Conservation (phyloP, 2,888 invertebrate genomes). For the Spilosoma lubricipeda region DNA sequence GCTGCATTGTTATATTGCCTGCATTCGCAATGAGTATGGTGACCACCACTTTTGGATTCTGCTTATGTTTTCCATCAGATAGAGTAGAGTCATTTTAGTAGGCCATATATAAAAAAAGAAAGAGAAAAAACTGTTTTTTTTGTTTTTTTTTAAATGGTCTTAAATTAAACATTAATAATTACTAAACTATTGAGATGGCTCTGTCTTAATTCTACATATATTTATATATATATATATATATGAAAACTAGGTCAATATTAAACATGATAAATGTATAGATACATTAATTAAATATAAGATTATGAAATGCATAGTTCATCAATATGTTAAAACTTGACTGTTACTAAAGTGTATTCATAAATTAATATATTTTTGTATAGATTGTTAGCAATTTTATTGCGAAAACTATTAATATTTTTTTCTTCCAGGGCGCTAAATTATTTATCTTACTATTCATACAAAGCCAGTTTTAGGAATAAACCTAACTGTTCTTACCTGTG, state of each 20-base stretch:
- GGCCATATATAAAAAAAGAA: too few species aligned
- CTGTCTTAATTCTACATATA: not conserved
- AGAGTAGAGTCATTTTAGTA: too few species aligned
- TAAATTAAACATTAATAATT: too few species aligned
- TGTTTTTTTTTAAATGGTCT: too few species aligned
- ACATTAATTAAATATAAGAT: not conserved
- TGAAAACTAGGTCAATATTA: not conserved
- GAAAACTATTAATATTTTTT: not conserved
- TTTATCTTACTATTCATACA: too few species aligned
- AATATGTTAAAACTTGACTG: not conserved
- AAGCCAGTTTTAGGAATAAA: too few species aligned
- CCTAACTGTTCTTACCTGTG: conserved; percentile 58
- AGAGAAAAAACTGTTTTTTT: too few species aligned
- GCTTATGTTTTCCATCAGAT: too few species aligned
- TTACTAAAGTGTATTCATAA: not conserved
- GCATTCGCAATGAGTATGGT: too few species aligned
- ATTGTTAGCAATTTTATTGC: not conserved
- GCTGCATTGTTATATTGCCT: too few species aligned
- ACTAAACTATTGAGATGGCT: rapidly evolving
- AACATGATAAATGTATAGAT: not conserved
- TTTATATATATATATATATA: not conserved
- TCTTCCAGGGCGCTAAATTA: too few species aligned
- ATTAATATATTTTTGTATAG: not conserved
- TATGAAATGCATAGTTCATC: not conserved
- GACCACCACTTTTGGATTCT: too few species aligned